Conservation (phyloP, 2,888 invertebrate genomes). For the Megaustenia siamemsis region DNA sequence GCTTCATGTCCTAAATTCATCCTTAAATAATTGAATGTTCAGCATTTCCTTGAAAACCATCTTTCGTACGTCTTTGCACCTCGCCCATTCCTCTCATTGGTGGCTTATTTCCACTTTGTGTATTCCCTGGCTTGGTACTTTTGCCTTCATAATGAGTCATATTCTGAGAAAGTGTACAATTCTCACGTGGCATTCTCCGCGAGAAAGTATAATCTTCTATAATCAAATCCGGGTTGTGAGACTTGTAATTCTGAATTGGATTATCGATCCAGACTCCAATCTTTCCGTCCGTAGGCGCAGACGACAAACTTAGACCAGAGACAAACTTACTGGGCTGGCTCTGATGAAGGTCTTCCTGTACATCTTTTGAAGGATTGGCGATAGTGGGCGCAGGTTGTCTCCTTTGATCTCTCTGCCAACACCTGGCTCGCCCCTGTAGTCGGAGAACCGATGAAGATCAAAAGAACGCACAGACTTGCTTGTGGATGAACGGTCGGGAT, state of each 20-base stretch:
- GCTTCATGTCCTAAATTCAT: not conserved
- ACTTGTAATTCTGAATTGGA: not conserved
- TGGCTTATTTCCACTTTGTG: too few relatives aligned
- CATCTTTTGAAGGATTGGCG: not conserved
- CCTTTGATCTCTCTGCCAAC: not conserved
- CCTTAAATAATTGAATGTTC: not conserved
- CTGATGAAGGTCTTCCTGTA: not conserved
- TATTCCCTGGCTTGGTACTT: too few relatives aligned
- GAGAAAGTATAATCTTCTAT: conserved; percentile 14
- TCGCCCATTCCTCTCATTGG: not conserved
- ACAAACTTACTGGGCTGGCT: not conserved
- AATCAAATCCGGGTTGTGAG: conserved; percentile 1
- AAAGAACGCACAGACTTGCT: not conserved
- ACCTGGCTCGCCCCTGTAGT: not conserved
- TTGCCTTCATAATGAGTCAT: too few relatives aligned
- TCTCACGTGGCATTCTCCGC: not conserved
- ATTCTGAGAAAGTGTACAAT: too few relatives aligned
- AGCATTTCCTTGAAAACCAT: not conserved
- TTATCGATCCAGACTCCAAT: not conserved
- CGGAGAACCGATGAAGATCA: not conserved
- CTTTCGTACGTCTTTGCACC: too few relatives aligned
- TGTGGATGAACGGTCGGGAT: too few relatives aligned
- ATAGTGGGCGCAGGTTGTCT: not conserved
- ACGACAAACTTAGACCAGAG: too few relatives aligned
- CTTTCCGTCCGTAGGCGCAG: not conserved